Percentiles rank a stretch among this genome's conserved stretches.
These are phyloP conservation scores for Sciurus niger DNA, from an alignment of 2,113 vertebrate genomes.

Conservation along the genomic window DNA sequence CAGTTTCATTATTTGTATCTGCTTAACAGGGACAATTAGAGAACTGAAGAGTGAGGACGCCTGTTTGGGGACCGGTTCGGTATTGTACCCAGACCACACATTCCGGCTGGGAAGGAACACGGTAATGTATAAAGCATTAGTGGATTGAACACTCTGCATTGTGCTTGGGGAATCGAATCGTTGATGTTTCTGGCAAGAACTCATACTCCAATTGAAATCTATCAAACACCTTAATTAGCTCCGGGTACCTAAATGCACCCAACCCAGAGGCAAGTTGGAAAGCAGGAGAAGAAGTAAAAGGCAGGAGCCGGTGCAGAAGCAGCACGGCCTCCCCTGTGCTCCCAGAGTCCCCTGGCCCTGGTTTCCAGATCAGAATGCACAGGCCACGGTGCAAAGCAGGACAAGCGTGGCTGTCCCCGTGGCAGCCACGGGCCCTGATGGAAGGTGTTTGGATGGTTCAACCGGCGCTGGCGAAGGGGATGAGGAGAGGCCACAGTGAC, in stretches of 20 bases:
- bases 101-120: constrained; percentile 88
- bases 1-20: constrained; percentile 89
- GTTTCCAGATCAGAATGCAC: background rate
- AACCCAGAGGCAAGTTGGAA: constrained; percentile 49
- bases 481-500: constrained; percentile 68
- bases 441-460: background rate
- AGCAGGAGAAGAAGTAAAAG: background rate
- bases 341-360: background rate
- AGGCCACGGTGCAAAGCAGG: background rate
- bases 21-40: constrained; percentile 88
- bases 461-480: background rate
- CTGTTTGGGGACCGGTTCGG: constrained; percentile 86
- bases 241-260: constrained; percentile 65
- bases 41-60: constrained; percentile 83
- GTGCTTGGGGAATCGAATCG: constrained; percentile 83
- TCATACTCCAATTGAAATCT: constrained; percentile 89
- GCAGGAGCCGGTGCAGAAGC: rapidly evolving
- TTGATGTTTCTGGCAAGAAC: constrained; percentile 88
- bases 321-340: rapidly evolving
- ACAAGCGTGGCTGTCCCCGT: background rate
- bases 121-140: constrained; percentile 84
- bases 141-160: constrained; percentile 63
- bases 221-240: constrained; percentile 87
- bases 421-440: background rate
- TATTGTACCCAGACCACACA: constrained; percentile 91